These are phyloP conservation scores for Neomorphus geoffroyi DNA, from an alignment of 2,797 vertebrate genomes.

Conservation along the genomic window DNA sequence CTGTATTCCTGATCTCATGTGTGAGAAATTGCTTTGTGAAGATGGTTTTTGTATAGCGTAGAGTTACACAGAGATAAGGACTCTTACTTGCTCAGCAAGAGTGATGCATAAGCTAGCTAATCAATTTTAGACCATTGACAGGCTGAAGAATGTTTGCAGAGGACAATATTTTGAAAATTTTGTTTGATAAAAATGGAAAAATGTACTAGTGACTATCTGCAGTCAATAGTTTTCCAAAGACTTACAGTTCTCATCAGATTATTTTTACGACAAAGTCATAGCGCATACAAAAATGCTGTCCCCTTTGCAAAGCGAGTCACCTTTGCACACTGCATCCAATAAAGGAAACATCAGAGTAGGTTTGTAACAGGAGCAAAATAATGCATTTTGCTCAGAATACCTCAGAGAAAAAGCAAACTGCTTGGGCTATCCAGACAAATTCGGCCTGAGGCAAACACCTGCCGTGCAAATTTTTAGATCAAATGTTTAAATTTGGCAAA, in stretches of 20 bases:
- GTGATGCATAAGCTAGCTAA: background rate
- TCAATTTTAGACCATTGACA: background rate
- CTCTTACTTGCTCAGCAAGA: background rate
- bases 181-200: background rate
- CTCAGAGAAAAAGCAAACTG: background rate
- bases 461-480: background rate
- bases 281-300: background rate
- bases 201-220: background rate
- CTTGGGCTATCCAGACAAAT: background rate
- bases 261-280: background rate
- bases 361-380: background rate
- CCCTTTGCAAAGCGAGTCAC: background rate
- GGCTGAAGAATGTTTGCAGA: background rate
- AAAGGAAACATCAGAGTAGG: background rate
- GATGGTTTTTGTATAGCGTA: background rate
- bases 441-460: constrained; percentile 8
- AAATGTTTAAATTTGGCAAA: background rate
- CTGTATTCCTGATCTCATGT: background rate
- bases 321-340: background rate
- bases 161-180: background rate
- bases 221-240: background rate
- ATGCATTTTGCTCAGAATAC: background rate
- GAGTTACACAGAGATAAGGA: background rate
- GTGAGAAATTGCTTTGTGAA: background rate
- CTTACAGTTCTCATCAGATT: background rate